phyloP scores from a whole-genome alignment of 1,140 invertebrate genomes.

The Drosophila pruinosa region DNA sequence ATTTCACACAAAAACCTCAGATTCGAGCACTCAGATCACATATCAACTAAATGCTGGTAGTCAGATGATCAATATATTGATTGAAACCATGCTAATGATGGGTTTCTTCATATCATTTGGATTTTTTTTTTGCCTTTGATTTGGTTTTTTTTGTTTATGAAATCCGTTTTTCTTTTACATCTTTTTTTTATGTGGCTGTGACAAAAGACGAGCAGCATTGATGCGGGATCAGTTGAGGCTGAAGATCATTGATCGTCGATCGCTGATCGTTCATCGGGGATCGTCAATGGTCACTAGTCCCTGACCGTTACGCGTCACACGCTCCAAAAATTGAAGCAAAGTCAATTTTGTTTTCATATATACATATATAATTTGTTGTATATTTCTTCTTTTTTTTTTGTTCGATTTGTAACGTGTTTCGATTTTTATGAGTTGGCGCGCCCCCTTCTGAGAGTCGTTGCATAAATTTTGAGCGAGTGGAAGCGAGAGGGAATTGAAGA shows the following conservation, averaged over 20 bases:
- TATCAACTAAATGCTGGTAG: conserved; percentile 63
- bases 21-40: conserved; percentile 32
- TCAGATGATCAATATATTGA: conserved; percentile 68
- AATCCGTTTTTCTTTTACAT: conserved; percentile 20
- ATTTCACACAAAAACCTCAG: conserved; percentile 24
- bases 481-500: not conserved
- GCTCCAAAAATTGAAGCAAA: conserved; percentile 47
- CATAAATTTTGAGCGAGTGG: conserved; percentile 53
- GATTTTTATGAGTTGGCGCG: conserved; percentile 67
- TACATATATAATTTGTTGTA: not conserved
- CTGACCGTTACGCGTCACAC: conserved; percentile 64
- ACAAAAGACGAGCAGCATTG: conserved; percentile 43
- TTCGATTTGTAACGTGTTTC: conserved; percentile 62
- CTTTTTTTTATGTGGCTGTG: conserved; percentile 30
- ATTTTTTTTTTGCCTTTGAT: conserved; percentile 63
- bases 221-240: conserved; percentile 56
- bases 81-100: conserved; percentile 77
- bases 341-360: conserved; percentile 5
- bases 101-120: conserved; percentile 24
- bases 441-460: conserved; percentile 53
- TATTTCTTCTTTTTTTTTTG: too few species aligned
- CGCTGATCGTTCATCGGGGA: conserved; percentile 1
- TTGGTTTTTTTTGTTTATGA: conserved; percentile 33
- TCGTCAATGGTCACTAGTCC: conserved; percentile 29
- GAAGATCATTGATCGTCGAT: not conserved